Base-by-base conservation (phyloP, 1,140 invertebrate species). In the Cheumatopsyche charites region DNA sequence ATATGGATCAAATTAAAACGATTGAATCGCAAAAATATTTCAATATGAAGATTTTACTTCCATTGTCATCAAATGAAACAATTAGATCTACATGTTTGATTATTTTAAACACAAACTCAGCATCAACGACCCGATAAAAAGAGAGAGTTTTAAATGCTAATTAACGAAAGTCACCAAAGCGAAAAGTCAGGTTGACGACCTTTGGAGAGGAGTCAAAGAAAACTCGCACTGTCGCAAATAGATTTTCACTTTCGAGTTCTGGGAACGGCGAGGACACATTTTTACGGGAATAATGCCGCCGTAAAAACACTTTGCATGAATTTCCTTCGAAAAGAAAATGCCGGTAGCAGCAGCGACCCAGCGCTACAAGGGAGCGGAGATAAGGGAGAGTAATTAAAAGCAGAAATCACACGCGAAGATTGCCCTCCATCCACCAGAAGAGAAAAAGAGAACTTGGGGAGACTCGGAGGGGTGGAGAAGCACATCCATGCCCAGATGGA, bases 331-430 rank as follows among this genome's bases (percentile, higher is more conserved):
- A 65, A 49, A 71, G 52, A 71, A 71, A 63, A 71, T 47, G 70
- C 43, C 23, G 70, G 66, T 43, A 55, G 47, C 47, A 47, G 47
- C 47, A 47, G 17, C 43, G 19, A n/a, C 45, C 29, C 42, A 43
- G 55, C 36, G 62, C 29, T 36, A 17, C 61, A 17, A 41, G 45
- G 43, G 71, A 61, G 42, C 70, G 70, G 13, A 73, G 74, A 75
- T 75, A 75, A 75, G 74, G 74, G 71, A 73, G 74, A 73, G 75
- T 76, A 76, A 76, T 76, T 76, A 76, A 76, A 76, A 76, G 73
- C 71, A 76, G 73, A 76, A 76, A 76, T 76, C 73, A 76, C 75
- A 76, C 75, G 75, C 66, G 73, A 76, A 76, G 75, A 76, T 76
- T 76, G 75, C 73, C 75, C 73, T 71, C 66, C 25, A 68, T 68